These are phyloP conservation scores for mouse (Mus musculus) DNA, from an alignment of 2,113 vertebrate genomes.

Conservation along the genomic window DNA sequence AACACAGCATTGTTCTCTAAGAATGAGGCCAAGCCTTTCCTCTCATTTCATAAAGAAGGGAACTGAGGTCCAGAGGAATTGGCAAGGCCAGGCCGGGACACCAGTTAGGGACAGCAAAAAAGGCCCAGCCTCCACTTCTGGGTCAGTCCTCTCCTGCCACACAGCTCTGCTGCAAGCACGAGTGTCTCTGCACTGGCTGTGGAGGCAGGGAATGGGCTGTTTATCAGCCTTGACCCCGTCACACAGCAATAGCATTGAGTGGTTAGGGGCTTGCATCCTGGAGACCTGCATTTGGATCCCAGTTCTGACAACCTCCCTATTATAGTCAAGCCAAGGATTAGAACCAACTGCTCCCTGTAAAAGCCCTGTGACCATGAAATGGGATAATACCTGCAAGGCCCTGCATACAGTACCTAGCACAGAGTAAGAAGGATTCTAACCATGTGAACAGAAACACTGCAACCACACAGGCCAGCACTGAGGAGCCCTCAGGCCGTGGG, in stretches of 20 bases:
- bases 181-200: neutral
- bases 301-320: neutral
- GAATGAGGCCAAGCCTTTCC: constrained; percentile 51
- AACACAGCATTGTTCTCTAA: constrained; percentile 34
- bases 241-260: neutral
- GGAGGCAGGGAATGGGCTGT: neutral
- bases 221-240: neutral
- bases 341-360: neutral
- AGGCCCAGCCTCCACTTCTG: neutral
- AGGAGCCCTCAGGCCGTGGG: neutral
- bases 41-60: constrained; percentile 45
- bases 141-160: neutral
- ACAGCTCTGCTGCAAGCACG: neutral
- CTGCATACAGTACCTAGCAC: neutral
- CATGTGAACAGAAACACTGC: neutral
- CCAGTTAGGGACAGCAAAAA: neutral
- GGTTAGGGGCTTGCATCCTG: neutral
- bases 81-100: neutral
- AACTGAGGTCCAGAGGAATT: constrained; percentile 19
- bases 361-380: neutral
- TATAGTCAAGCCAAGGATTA: neutral
- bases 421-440: neutral
- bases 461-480: neutral
- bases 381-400: neutral
- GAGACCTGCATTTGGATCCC: neutral